phyloP scores from a whole-genome alignment of 2,113 vertebrate species.

The Podiceps cristatus region DNA sequence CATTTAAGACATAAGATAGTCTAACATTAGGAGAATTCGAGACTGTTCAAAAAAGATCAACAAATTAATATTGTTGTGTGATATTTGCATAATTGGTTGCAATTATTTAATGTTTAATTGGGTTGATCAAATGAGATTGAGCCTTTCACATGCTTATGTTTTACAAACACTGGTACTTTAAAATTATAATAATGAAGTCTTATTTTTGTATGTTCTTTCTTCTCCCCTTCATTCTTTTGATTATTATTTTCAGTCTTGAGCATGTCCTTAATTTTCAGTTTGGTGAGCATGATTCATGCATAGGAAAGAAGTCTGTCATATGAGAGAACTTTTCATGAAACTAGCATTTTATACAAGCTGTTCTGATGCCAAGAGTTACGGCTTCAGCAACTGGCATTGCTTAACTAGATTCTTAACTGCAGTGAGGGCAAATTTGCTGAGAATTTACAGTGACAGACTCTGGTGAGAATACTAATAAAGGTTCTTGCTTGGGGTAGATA shows the following conservation, averaged over 20 bases:
- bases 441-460: neutral
- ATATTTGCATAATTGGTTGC: conserved; percentile 81
- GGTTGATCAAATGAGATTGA: conserved; percentile 77
- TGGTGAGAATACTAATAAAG: neutral
- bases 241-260: conserved; percentile 54
- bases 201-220: conserved; percentile 39
- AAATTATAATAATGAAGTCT: conserved; percentile 64
- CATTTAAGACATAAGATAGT: conserved; percentile 73
- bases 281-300: neutral
- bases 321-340: neutral
- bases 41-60: conserved; percentile 76
- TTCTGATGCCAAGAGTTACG: neutral
- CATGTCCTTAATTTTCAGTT: conserved; percentile 41
- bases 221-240: conserved; percentile 32
- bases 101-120: conserved; percentile 83
- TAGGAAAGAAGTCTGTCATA: conserved; percentile 25
- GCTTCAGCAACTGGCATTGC: neutral
- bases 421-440: neutral
- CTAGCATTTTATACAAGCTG: neutral
- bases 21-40: conserved; percentile 76
- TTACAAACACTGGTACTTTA: conserved; percentile 70
- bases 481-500: neutral
- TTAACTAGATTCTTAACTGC: neutral
- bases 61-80: conserved; percentile 81
- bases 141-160: conserved; percentile 69